Conservation (phyloP, 2,113 vertebrate species). For the Eidolon helvum region DNA sequence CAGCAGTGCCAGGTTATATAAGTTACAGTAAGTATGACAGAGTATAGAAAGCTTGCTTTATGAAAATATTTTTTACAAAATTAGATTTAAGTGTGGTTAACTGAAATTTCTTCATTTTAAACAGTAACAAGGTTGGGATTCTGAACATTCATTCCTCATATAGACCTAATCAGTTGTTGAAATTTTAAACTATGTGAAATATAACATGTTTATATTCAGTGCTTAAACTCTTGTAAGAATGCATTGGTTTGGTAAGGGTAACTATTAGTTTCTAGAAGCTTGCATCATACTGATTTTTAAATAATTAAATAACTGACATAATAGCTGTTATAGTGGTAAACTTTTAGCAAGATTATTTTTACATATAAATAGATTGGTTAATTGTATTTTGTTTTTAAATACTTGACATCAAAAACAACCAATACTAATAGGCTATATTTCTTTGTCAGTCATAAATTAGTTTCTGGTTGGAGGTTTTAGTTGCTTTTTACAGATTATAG, state of each 20-base stretch:
- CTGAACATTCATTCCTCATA: background rate
- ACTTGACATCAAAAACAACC: background rate
- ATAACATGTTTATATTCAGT: slow-evolving; percentile 4
- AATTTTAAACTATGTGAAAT: slow-evolving; percentile 52
- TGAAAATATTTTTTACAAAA: background rate
- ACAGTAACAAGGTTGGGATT: background rate
- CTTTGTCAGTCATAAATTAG: background rate
- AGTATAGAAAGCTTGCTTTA: background rate
- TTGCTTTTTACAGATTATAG: background rate
- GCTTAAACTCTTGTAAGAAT: slow-evolving; percentile 49
- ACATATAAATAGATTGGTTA: background rate
- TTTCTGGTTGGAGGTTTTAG: background rate
- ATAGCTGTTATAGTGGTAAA: background rate
- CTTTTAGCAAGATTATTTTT: slow-evolving; percentile 46
- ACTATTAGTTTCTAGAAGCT: slow-evolving; percentile 47
- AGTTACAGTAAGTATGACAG: slow-evolving; percentile 1
- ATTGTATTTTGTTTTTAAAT: slow-evolving; percentile 9
- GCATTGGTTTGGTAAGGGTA: slow-evolving; percentile 42
- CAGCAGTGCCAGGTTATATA: background rate
- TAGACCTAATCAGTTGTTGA: slow-evolving; percentile 1
- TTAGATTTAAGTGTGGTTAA: background rate
- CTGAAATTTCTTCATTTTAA: slow-evolving; percentile 1
- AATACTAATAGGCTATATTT: background rate
- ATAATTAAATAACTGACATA: slow-evolving; percentile 28
- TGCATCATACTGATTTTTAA: slow-evolving; percentile 39